Evolutionary conservation across 2,888 invertebrate genomes (phyloP), one percentile per base, ranked within the genome.

Genomic region (Anthrax anthrax): DNA sequence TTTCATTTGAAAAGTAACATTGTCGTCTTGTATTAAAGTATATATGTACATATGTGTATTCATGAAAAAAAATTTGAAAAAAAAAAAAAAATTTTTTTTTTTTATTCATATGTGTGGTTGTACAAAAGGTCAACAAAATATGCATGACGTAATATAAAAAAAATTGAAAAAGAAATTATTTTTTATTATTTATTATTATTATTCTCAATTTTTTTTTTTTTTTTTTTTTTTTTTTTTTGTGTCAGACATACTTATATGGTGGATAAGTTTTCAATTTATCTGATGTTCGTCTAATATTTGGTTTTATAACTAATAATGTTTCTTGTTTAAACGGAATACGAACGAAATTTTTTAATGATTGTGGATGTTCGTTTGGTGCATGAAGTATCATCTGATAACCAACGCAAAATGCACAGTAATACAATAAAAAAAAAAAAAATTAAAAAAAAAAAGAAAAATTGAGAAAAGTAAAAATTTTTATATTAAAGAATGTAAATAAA

Each of bases 201-300:
- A 19, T n/a, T n/a, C n/a, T n/a, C 17, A 29, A 19, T 17, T 37
- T n/a, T n/a, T n/a, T n/a, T n/a, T n/a, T n/a, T n/a, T n/a, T n/a
- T n/a, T n/a, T n/a, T 34, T n/a, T n/a, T n/a, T n/a, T n/a, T n/a
- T n/a, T n/a, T n/a, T n/a, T n/a, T n/a, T n/a, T n/a, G n/a, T n/a
- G n/a, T n/a, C n/a, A n/a, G 18, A 13, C 17, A 42, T 65, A 72
- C 68, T 68, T 32, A 68, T 59, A 1, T 78, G 73, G 40, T 71
- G 68, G 50, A 78, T 80, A 27, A 69, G 67, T 50, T 62, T 64
- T 10, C 80, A 63, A 41, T 74, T 75, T 38, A 70, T 69, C n/a
- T 1, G 77, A 76, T 2, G 80, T 79, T 1, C 76, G 77, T 74
- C 78, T 78, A 76, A 80, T 77, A 58, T 77, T 77, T 2, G 80